phyloP scores from a whole-genome alignment of 2,888 invertebrate genomes.

The Drosophila anomelani region DNA sequence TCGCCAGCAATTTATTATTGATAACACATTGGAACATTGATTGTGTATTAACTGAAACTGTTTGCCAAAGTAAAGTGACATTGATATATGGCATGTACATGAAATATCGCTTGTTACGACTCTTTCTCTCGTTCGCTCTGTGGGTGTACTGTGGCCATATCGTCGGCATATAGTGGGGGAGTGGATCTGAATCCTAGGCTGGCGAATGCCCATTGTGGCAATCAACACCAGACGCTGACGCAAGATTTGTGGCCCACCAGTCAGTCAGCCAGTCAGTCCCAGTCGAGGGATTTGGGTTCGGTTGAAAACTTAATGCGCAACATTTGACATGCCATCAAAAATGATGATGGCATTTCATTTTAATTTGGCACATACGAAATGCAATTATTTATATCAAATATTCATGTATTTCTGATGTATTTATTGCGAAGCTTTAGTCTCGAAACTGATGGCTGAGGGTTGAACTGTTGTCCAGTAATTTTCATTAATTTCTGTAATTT shows the following conservation, averaged over 20 bases:
- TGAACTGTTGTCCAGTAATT: neutral
- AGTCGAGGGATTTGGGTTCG: slow-evolving; percentile 31
- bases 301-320: slow-evolving; percentile 50
- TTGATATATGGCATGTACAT: slow-evolving; percentile 79
- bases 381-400: slow-evolving; percentile 42
- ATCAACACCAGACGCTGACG: slow-evolving; percentile 73
- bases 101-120: slow-evolving; percentile 76
- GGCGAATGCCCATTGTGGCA: slow-evolving; percentile 68
- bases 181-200: slow-evolving; percentile 36
- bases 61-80: slow-evolving; percentile 81
- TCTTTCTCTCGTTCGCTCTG: slow-evolving; percentile 14
- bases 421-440: slow-evolving; percentile 9
- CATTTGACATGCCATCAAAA: slow-evolving; percentile 62
- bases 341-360: slow-evolving; percentile 62
- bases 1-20: slow-evolving; percentile 80
- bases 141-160: no score
- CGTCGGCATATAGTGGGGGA: slow-evolving; percentile 16
- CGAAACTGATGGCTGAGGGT: no score
- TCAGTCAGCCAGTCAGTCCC: slow-evolving; percentile 41
- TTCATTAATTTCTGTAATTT: neutral
- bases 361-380: slow-evolving; percentile 42
- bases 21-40: slow-evolving; percentile 81
- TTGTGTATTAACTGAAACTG: slow-evolving; percentile 81
- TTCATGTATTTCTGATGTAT: slow-evolving; percentile 23
- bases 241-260: slow-evolving; percentile 67